These are phyloP conservation scores for Lepidurus couesii DNA, from an alignment of 1,140 invertebrate genomes.

Conservation along the genomic window DNA sequence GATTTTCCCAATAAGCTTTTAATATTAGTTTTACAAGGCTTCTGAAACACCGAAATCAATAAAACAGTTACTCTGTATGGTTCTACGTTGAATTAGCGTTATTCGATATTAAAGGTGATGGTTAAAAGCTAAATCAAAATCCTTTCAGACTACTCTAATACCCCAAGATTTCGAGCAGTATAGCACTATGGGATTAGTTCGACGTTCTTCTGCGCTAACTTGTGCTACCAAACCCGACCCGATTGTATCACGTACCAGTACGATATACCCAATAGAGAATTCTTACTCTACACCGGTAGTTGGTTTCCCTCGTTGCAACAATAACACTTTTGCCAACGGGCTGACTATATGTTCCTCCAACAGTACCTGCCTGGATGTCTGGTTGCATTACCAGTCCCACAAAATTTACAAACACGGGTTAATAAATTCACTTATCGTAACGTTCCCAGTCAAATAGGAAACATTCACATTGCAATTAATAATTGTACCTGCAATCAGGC, in stretches of 20 bases:
- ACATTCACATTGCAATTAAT: not conserved
- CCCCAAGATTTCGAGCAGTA: too few relatives aligned
- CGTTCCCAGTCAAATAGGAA: not conserved
- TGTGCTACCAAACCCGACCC: not conserved
- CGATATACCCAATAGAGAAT: not conserved
- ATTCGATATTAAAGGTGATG: too few relatives aligned
- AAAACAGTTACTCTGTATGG: too few relatives aligned
- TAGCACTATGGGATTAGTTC: not conserved
- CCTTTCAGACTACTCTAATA: too few relatives aligned
- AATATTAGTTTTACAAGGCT: too few relatives aligned
- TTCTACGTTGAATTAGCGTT: too few relatives aligned
- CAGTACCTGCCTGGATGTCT: not conserved
- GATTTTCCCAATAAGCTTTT: too few relatives aligned
- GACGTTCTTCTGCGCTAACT: not conserved
- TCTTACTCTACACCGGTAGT: not conserved
- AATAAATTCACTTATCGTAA: not conserved
- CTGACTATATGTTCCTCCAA: not conserved
- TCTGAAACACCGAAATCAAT: too few relatives aligned
- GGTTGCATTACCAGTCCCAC: not conserved
- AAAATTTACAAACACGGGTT: not conserved
- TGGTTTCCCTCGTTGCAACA: not conserved
- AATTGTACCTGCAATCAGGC: not conserved
- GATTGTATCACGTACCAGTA: not conserved
- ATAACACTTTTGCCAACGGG: not conserved
- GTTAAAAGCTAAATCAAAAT: too few relatives aligned